Base-by-base conservation (phyloP, 2,113 vertebrate genomes). In the Pelecanus crispus region DNA sequence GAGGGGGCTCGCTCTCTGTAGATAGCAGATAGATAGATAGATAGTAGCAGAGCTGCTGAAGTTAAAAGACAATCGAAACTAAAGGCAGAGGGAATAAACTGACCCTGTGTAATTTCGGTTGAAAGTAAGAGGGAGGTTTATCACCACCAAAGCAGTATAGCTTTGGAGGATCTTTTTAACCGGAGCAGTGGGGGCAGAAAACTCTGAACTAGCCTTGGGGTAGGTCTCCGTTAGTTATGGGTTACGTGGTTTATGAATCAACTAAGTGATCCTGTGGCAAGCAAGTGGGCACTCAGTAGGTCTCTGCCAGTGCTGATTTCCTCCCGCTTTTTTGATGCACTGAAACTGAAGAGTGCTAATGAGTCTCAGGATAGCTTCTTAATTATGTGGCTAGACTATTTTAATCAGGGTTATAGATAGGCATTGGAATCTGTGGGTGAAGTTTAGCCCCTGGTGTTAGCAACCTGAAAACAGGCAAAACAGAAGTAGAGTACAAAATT, bases 341-440 rank as follows among this genome's bases (percentile, higher is more conserved):
- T 80, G 26, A 72, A 88, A 72, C 62, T 24, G 40, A 77, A 79
- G 45, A 83, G 47, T 2, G 1, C 45, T 81, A 36, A 61, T 66
- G 78, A 59, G 44, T 77, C 61, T 73, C 70, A 49, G n/a, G 32
- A 49, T 80, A 45, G 45, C 14, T 28, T 58, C 68, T 85, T 92
- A 91, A 81, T 91, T 91, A 66, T 49, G 8, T 58, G 28, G 36
- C 47, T 88, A 81, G 66, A 94, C 68, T 91, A 73, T 90, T 87
- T 90, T 82, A 85, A 77, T 91, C 56, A 49, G 40, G 36, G 18
- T 71, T 93, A 49, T 34, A 42, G 61, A 44, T 74, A 59, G 19
- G 34, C 17, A 20, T 89, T 52, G 87, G 59, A 81, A 52, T 92
- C 68, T 45, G 49, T 44, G 32, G 72, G 73, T 44, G 68, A 85